Conservation (phyloP, 2,797 vertebrate species). For the Falco naumanni region DNA sequence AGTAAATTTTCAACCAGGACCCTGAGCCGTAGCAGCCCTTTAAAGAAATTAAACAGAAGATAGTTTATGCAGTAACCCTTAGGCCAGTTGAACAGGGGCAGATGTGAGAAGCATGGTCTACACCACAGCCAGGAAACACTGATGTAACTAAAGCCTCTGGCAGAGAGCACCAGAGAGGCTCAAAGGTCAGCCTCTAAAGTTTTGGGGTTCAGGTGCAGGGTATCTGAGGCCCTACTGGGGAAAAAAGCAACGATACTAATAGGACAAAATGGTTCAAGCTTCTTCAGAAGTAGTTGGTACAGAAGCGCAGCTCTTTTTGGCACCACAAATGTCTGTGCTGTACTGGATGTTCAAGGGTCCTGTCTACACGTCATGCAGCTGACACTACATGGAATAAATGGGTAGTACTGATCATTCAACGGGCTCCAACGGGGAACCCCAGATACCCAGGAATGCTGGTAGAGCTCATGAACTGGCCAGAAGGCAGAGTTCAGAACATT, state of each 20-base stretch:
- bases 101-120: neutral
- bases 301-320: neutral
- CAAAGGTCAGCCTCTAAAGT: neutral
- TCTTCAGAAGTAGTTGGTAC: neutral
- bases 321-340: neutral
- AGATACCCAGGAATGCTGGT: neutral
- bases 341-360: neutral
- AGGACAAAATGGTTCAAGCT: neutral
- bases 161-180: neutral
- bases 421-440: neutral
- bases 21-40: neutral
- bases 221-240: neutral
- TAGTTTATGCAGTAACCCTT: fast-evolving
- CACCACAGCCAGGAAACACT: neutral
- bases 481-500: neutral
- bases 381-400: neutral
- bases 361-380: neutral
- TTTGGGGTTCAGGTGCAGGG: neutral
- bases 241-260: neutral
- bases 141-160: neutral
- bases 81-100: neutral
- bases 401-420: neutral
- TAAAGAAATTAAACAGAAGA: neutral
- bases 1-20: neutral
- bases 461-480: neutral